Evolutionary conservation across 2,113 vertebrate species (phyloP).

Genomic region (Pachypanchax playfairii): DNA sequence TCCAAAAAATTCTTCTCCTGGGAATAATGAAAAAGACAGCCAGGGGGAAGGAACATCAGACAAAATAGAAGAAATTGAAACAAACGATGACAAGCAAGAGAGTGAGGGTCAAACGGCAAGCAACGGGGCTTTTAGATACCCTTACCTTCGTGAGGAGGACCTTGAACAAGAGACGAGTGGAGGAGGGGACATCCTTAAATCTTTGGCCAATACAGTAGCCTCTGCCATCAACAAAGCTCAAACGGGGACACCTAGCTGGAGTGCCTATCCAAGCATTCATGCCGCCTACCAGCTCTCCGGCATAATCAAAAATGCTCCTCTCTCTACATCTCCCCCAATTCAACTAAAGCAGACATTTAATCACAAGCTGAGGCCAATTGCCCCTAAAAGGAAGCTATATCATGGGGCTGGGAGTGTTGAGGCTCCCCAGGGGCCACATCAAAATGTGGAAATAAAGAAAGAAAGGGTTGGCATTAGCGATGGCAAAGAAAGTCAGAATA

Average conservation of each 20-base stretch:
- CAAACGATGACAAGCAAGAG: conserved; percentile 86
- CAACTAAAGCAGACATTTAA: conserved; percentile 90
- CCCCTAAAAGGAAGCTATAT: conserved; percentile 90
- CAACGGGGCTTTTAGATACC: conserved; percentile 90
- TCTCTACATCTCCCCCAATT: conserved; percentile 85
- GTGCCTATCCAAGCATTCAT: conserved; percentile 96
- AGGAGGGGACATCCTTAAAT: conserved; percentile 97
- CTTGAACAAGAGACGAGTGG: conserved; percentile 92
- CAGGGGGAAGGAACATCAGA: conserved; percentile 86
- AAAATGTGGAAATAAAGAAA: conserved; percentile 88
- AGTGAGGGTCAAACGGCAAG: conserved; percentile 85
- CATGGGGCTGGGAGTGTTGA: conserved; percentile 73
- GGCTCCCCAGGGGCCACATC: conserved; percentile 78
- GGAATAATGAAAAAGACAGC: conserved; percentile 74
- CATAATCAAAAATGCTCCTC: conserved; percentile 83
- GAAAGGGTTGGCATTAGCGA: conserved; percentile 87
- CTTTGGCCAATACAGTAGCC: conserved; percentile 92
- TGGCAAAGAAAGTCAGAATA: conserved; percentile 80
- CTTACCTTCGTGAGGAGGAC: conserved; percentile 96
- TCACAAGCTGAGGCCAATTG: conserved; percentile 92
- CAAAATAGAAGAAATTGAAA: conserved; percentile 80
- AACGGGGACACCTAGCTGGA: conserved; percentile 88
- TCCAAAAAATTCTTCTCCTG: conserved; percentile 77
- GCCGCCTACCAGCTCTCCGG: conserved; percentile 97
- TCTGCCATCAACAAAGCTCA: conserved; percentile 84